Base-by-base conservation (phyloP, 2,113 vertebrate genomes). In the Ardeotis arabs region DNA sequence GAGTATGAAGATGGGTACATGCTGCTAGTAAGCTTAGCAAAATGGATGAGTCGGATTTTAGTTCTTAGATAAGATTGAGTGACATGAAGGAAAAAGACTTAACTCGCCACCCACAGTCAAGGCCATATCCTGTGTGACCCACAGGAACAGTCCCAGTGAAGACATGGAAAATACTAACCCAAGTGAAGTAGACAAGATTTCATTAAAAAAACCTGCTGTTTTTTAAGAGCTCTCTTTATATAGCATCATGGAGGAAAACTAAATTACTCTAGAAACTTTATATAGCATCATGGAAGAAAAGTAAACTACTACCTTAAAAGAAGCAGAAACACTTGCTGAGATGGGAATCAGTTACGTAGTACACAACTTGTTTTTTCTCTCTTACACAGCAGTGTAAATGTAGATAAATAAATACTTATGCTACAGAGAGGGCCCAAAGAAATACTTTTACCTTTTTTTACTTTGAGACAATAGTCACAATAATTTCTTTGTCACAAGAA, bases 41-140 rank as follows among this genome's bases (percentile, higher is more conserved):
- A 96, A 88, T 59, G 35, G 41, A 67, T 74, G 62, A 93, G 83
- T 58, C 52, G 90, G 83, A 73, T 86, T 96, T 96, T 88, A 70
- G 87, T 83, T 84, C 89, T 93, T 96, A 93, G 91, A 83, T 81
- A 66, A 94, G 85, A 93, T 72, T 2, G n/a, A 91, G 41, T 95
- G 90, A 79, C 94, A 96, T 19, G 70, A 93, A 92, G 90, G 84
- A 87, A 96, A 73, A 95, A 91, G 89, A 80, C 78, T 96, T 95
- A 91, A 92, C 64, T 93, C 3, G 1, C 88, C 89, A 69, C 90
- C 91, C 76, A 92, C 95, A 52, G 55, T 79, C 28, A 55, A 64
- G 58, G 62, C 91, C 9, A 15, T 39, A 91, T 95, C 78, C 86
- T 59, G 63, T 87, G 69, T 96, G 66, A 96, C 70, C 72, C 33